phyloP scores from a whole-genome alignment of 2,113 vertebrate genomes.

The Terrapene triunguis region DNA sequence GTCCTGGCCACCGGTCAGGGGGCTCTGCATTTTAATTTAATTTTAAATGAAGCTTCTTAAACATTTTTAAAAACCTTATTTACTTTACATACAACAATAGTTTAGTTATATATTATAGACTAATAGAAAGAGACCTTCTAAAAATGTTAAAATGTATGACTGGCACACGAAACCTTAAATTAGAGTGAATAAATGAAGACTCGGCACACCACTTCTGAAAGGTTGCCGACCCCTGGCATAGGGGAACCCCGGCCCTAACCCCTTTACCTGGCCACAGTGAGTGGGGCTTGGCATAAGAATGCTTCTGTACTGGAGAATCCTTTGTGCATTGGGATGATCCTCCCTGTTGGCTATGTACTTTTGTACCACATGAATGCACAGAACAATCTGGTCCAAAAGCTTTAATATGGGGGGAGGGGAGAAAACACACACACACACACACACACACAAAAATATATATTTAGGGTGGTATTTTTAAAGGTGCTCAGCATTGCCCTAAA shows the following conservation, averaged over 20 bases:
- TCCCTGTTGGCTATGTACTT: not conserved
- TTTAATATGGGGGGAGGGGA: not conserved
- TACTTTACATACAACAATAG: too few relatives aligned
- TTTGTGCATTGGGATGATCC: not conserved
- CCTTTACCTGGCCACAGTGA: not conserved
- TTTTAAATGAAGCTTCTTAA: too few relatives aligned
- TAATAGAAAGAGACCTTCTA: too few relatives aligned
- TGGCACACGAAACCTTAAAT: too few relatives aligned
- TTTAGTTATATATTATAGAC: too few relatives aligned
- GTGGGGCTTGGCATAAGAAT: not conserved
- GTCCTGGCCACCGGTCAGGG: too few relatives aligned
- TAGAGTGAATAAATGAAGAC: too few relatives aligned
- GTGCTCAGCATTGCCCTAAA: slow-evolving; percentile 24
- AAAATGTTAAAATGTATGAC: too few relatives aligned
- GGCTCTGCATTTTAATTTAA: too few relatives aligned
- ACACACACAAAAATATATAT: not conserved
- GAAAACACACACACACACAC: not conserved
- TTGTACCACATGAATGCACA: not conserved
- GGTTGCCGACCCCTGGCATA: not conserved
- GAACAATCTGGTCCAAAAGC: not conserved
- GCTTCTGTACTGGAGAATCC: not conserved
- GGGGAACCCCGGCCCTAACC: not conserved
- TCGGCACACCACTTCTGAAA: too few relatives aligned
- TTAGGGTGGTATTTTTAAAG: slow-evolving; percentile 10
- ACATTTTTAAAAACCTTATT: too few relatives aligned